Conservation (phyloP, 2,797 vertebrate species). For the Sebastiscus albofasciatus region DNA sequence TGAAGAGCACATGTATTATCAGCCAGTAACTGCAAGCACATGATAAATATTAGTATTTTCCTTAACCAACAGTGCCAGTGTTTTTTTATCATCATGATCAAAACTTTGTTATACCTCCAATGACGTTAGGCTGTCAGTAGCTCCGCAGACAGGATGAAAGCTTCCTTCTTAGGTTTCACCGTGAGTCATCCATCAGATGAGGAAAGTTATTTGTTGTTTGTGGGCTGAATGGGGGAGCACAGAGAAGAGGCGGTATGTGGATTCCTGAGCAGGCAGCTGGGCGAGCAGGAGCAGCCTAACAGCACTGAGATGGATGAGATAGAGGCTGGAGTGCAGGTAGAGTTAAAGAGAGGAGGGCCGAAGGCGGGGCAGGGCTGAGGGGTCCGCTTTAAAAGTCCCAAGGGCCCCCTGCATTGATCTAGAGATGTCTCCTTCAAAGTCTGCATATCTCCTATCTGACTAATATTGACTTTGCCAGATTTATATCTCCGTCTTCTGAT, state of each 20-base stretch:
- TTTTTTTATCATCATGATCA: neutral
- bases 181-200: constrained; percentile 54
- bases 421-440: constrained; percentile 75
- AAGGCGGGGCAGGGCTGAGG: constrained; percentile 29
- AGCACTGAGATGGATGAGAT: constrained; percentile 68
- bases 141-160: constrained; percentile 50
- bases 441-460: constrained; percentile 67
- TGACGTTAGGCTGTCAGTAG: constrained; percentile 31
- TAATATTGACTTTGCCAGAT: constrained; percentile 80
- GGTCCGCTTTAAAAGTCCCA: constrained; percentile 40
- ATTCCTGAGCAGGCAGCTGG: constrained; percentile 67
- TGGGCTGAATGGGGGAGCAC: constrained; percentile 31
- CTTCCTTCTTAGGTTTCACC: constrained; percentile 46
- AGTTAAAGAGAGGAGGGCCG: constrained; percentile 43
- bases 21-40: neutral
- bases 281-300: constrained; percentile 54
- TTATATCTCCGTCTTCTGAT: constrained; percentile 72
- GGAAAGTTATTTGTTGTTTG: constrained; percentile 64
- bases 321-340: constrained; percentile 44
- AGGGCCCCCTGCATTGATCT: constrained; percentile 58
- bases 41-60: neutral
- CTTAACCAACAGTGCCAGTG: neutral
- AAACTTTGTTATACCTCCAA: constrained; percentile 6
- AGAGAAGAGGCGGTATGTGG: constrained; percentile 40
- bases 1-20: neutral